Percentiles rank a stretch among this genome's conserved stretches.
Conservation (phyloP, 2,113 vertebrate species). For the Pholis gunnellus region DNA sequence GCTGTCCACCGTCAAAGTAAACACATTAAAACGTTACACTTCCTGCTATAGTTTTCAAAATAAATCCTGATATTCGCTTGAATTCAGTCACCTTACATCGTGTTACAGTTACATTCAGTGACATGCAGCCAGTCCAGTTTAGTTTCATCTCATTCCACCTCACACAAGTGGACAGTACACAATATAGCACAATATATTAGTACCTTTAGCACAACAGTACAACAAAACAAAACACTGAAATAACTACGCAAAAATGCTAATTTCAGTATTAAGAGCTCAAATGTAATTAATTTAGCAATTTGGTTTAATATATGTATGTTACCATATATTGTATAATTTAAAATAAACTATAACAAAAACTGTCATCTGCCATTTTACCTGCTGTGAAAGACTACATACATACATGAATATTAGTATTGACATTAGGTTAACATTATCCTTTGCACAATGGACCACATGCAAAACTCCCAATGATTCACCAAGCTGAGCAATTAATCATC, state of each 20-base stretch:
- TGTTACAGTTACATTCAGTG: neutral
- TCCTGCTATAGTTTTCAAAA: slow-evolving; percentile 22
- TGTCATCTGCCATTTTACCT: neutral
- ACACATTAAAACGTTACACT: neutral
- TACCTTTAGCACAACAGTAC: neutral
- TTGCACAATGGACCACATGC: neutral
- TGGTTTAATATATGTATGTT: neutral
- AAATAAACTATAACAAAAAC: neutral
- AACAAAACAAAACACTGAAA: neutral
- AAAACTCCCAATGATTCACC: neutral
- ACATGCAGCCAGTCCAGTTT: neutral
- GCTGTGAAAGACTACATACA: neutral
- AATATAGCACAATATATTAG: neutral
- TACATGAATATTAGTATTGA: neutral
- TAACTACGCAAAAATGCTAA: neutral
- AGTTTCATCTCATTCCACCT: neutral
- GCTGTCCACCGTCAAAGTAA: neutral
- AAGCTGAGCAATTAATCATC: neutral
- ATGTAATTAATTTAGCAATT: neutral
- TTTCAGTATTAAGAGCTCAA: neutral
- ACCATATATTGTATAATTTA: neutral
- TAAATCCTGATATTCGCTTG: slow-evolving; percentile 12
- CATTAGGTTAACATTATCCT: neutral
- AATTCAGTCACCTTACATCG: neutral
- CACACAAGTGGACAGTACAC: neutral